Base-by-base conservation (phyloP, 1,140 invertebrate genomes). In the Prorops nasuta region DNA sequence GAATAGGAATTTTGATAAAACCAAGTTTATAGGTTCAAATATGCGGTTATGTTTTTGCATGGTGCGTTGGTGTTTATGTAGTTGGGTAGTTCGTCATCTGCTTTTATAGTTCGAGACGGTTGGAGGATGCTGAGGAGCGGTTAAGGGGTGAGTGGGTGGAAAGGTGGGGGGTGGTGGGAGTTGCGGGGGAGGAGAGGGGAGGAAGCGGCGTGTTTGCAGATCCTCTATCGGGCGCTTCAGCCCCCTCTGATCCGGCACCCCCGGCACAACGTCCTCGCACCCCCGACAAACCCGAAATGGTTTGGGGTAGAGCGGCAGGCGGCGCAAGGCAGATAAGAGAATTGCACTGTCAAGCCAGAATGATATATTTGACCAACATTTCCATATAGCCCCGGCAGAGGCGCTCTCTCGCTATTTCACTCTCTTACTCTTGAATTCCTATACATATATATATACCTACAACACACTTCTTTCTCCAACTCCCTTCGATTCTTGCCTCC, bases 331-430 rank as follows among this genome's bases (percentile, higher is more conserved):
- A 85, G 85, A 88, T 87, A 87, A 87, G 86, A 87, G 86, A 88
- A 88, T 88, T 87, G 86, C 84, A 85, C 86, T 87, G 86, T 87
- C 86, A 87, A 84, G 83, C 83, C 83, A 76, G 85, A 85, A 87
- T 88, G 86, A 87, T 87, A 87, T 88, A 88, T 88, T 87, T 87
- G 85, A 85, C 84, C 85, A 86, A 85, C 84, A 87, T 87, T 87
- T 87, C 84, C 85, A 86, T 86, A 86, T 81, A 80, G 69, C 73
- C 70, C 70, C 69, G 67, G 68, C 62, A 72, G 71, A 72, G 70
- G 72, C 68, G 69, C 66, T 69, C 55, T 56, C 44, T 69, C 63
- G 64, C 24, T 54, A 46, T 42, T 46, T 54, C 54, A 51, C 58
- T 61, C 58, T 62, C 54, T 53, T 51, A 51, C 51, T 51, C 48